A percentile compares a stretch with the other conserved stretches of the same genome.
phyloP scores from a whole-genome alignment of 2,797 vertebrate genomes.

The Sebastes trivittatus region DNA sequence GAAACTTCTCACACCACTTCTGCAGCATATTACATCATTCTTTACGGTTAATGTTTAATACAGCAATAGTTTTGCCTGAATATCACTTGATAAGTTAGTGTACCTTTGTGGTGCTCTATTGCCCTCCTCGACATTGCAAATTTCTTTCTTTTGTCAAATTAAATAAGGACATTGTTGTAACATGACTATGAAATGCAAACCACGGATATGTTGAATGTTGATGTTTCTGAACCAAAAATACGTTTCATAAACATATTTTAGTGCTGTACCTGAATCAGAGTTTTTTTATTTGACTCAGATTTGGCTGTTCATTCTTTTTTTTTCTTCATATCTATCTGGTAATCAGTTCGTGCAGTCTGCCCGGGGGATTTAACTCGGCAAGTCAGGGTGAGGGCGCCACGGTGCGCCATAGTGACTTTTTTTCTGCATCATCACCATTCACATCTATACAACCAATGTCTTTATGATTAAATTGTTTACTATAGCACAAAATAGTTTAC shows the following conservation, averaged over 20 bases:
- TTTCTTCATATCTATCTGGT: too few relatives aligned
- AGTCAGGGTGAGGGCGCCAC: too few relatives aligned
- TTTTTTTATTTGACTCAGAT: too few relatives aligned
- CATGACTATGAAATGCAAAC: not conserved
- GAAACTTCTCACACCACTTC: not conserved
- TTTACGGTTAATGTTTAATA: not conserved
- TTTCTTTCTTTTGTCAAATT: not conserved
- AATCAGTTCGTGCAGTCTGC: too few relatives aligned
- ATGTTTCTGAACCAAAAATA: not conserved
- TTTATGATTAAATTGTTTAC: too few relatives aligned
- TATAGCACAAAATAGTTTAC: too few relatives aligned
- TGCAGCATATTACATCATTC: not conserved
- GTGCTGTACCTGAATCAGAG: too few relatives aligned
- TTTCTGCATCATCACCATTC: too few relatives aligned
- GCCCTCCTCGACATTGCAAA: not conserved
- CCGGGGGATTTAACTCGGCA: fast-evolving
- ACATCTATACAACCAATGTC: too few relatives aligned
- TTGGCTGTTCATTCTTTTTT: too few relatives aligned
- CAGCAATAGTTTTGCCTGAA: not conserved
- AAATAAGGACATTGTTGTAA: not conserved
- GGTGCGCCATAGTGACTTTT: too few relatives aligned
- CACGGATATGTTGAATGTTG: not conserved
- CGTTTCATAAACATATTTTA: too few relatives aligned
- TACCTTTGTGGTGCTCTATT: not conserved
- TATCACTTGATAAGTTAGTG: not conserved